A percentile compares a stretch with the other conserved stretches of the same genome.
phyloP scores from a whole-genome alignment of 2,797 vertebrate species.

The Rhabdophis nuchalis region DNA sequence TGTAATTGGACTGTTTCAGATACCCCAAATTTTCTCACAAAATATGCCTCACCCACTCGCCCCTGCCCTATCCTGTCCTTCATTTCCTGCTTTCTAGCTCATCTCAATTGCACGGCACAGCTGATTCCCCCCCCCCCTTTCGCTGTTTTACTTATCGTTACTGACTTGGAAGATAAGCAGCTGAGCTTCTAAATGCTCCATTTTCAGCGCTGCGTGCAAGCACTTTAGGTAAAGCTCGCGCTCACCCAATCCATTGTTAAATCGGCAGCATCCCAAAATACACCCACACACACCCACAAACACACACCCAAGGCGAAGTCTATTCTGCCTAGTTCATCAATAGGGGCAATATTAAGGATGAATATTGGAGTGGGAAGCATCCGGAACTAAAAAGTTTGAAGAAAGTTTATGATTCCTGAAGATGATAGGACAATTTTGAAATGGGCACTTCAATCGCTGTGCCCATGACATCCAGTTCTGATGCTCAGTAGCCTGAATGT shows the following conservation, averaged over 20 bases:
- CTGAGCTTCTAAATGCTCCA: too few relatives aligned
- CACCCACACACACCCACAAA: too few relatives aligned
- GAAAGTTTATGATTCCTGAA: neutral
- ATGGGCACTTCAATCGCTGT: neutral
- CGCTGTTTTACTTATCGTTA: too few relatives aligned
- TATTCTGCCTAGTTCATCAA: neutral
- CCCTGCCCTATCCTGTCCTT: too few relatives aligned
- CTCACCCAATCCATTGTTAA: too few relatives aligned
- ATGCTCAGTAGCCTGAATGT: neutral
- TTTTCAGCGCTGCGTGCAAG: too few relatives aligned
- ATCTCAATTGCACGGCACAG: too few relatives aligned
- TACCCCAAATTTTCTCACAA: neutral
- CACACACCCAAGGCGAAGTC: neutral
- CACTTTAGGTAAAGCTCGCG: too few relatives aligned
- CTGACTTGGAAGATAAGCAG: too few relatives aligned
- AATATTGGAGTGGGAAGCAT: neutral
- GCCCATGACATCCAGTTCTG: neutral
- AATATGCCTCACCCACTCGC: neutral
- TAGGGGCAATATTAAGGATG: neutral
- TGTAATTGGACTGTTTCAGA: neutral
- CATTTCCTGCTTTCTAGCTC: too few relatives aligned
- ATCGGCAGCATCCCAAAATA: too few relatives aligned
- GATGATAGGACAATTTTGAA: neutral
- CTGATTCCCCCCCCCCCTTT: too few relatives aligned
- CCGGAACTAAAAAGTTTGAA: neutral